These are phyloP conservation scores for Trachops cirrhosus DNA, from an alignment of 2,797 vertebrate species.

Conservation along the genomic window DNA sequence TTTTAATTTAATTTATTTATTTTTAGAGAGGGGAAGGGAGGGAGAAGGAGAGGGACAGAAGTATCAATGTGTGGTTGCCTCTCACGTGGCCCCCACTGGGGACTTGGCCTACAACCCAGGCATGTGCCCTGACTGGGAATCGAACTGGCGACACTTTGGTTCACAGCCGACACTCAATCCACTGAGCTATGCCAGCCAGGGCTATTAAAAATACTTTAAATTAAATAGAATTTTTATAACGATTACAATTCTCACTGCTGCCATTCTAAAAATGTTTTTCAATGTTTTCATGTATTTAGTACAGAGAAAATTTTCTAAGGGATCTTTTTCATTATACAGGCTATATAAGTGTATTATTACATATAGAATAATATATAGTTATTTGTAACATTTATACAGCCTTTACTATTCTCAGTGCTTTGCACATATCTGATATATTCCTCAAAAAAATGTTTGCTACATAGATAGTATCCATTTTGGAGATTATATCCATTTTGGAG, in stretches of 20 bases:
- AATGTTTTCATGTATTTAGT: background rate
- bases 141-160: too few relatives aligned
- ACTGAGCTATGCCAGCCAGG: too few relatives aligned
- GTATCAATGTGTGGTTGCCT: too few relatives aligned
- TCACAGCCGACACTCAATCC: too few relatives aligned
- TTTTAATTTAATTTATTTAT: too few relatives aligned
- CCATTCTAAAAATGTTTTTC: background rate
- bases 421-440: background rate
- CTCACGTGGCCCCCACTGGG: too few relatives aligned
- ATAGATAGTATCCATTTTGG: background rate
- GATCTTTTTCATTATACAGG: background rate
- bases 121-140: too few relatives aligned
- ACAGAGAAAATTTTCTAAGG: background rate
- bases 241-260: background rate
- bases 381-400: background rate
- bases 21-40: too few relatives aligned
- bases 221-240: conserved; percentile 20
- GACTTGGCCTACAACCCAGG: too few relatives aligned
- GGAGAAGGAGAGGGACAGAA: too few relatives aligned
- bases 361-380: background rate
- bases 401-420: background rate
- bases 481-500: background rate
- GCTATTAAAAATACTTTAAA: conserved; percentile 1
- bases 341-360: background rate
- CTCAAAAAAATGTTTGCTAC: background rate